Conservation (phyloP, 1,140 invertebrate genomes). For the Cryptotermes secundus region DNA sequence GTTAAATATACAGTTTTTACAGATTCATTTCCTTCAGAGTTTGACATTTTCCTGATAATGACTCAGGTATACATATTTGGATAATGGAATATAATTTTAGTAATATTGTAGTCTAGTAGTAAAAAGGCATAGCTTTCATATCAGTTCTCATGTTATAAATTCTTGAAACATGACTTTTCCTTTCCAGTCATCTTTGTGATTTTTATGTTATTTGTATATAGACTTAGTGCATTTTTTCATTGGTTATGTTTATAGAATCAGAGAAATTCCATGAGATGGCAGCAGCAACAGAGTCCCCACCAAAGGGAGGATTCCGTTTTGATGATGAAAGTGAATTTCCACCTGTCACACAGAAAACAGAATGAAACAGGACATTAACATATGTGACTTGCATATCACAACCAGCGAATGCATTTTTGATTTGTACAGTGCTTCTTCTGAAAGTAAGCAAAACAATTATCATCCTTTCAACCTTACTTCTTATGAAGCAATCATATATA, state of each 20-base stretch:
- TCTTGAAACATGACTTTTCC: background rate
- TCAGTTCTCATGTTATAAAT: background rate
- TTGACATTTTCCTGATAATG: too few relatives aligned
- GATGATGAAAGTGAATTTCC: constrained; percentile 83
- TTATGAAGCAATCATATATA: background rate
- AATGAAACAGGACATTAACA: constrained; percentile 44
- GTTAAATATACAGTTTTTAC: too few relatives aligned
- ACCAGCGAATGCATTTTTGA: background rate
- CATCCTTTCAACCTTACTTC: background rate
- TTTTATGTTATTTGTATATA: background rate
- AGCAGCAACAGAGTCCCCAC: constrained; percentile 64
- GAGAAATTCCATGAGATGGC: constrained; percentile 75
- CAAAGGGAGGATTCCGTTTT: constrained; percentile 64
- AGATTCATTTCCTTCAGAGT: too few relatives aligned
- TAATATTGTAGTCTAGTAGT: too few relatives aligned
- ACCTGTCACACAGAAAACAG: constrained; percentile 69
- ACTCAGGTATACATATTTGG: too few relatives aligned
- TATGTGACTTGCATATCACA: constrained; percentile 11
- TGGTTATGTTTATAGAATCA: constrained; percentile 62
- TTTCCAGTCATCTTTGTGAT: background rate
- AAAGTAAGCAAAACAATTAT: background rate
- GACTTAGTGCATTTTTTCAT: background rate
- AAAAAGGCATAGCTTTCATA: too few relatives aligned
- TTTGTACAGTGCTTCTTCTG: background rate
- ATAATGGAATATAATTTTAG: too few relatives aligned